Conservation (phyloP, 64 coral and sea anemone species). For the Hydrozoanthus tunicans region DNA sequence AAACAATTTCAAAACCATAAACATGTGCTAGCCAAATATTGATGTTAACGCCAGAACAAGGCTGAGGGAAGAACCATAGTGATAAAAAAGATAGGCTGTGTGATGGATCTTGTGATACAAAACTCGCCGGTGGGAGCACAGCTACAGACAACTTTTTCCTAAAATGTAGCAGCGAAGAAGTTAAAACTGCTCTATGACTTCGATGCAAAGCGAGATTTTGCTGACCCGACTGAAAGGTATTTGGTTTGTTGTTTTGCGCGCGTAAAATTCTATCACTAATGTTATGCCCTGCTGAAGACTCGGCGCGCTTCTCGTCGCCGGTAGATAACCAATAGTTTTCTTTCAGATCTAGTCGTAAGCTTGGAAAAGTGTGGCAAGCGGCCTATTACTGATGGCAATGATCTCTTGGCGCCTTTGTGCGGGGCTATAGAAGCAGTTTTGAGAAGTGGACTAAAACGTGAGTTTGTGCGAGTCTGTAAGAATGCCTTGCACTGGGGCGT, state of each 20-base stretch:
- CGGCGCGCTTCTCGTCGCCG: not conserved
- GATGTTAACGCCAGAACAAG: not conserved
- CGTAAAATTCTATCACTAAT: slow-evolving; percentile 1
- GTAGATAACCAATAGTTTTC: not conserved
- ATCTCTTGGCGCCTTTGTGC: slow-evolving; percentile 30
- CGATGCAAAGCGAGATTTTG: slow-evolving; percentile 41
- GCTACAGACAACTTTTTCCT: not conserved
- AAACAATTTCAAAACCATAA: not conserved
- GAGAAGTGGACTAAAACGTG: slow-evolving; percentile 45
- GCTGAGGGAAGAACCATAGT: not conserved
- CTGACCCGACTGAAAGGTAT: slow-evolving; percentile 23
- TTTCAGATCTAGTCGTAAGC: slow-evolving; percentile 24
- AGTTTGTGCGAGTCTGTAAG: slow-evolving; percentile 14
- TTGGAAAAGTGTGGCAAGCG: slow-evolving; percentile 43
- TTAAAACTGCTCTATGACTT: slow-evolving; percentile 28
- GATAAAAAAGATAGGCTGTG: not conserved
- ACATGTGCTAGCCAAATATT: not conserved
- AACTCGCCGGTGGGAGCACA: slow-evolving; percentile 22
- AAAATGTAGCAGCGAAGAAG: slow-evolving; percentile 6
- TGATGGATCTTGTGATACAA: slow-evolving; percentile 15
- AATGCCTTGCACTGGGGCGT: slow-evolving; percentile 23
- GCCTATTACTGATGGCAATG: slow-evolving; percentile 18
- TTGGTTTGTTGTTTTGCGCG: slow-evolving; percentile 5
- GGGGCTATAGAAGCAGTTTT: slow-evolving; percentile 43
- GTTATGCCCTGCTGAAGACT: not conserved